Base-by-base conservation (phyloP, 53 echinoderm and acorn worm genomes). In the Crossaster papposus region DNA sequence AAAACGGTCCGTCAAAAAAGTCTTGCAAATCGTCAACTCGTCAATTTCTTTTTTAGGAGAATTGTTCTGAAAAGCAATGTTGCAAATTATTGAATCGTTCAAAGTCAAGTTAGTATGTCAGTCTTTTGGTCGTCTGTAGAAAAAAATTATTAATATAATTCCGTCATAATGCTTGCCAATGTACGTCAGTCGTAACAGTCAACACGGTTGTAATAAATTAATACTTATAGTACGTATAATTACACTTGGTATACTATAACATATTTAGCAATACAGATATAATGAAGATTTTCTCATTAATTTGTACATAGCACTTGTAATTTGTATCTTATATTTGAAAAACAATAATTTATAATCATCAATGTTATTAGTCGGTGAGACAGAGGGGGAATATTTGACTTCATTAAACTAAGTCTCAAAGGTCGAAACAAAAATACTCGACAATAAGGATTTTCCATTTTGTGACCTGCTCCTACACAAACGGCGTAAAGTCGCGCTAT, bases 291-390 rank as follows among this genome's bases (percentile, higher is more conserved):
- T 68, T 68, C 28, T 68, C 28, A 68, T 68, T 68, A 68, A 68
- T 68, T 68, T 68, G n/a, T 68, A 68, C 68, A 68, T 26, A 68
- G 68, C 28, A 68, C 68, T 26, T 68, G 44, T 44, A 44, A 24
- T 9, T 68, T 68, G 9, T 68, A n/a, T 68, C 24, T 24, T 26
- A 24, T 26, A 18, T 68, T 23, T 26, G 28, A 68, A n/a, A 65
- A 18, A 65, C 12, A 26, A 20, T 6, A 44, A 44, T 44, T 23
- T 28, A 23, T n/a, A n/a, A n/a, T n/a, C 44, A 44, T 44, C 44
- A 9, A 44, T 44, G 44, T 44, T n/a, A n/a, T n/a, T 68, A 4
- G 68, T 68, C 28, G 22, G 28, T 68, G 68, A 26, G 68, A 68
- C n/a, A 14, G 24, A 28, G 22, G 29, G 11, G 28, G 10, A n/a